Evolutionary conservation across 2,113 vertebrate species (phyloP).

Genomic region (Falco punctatus): DNA sequence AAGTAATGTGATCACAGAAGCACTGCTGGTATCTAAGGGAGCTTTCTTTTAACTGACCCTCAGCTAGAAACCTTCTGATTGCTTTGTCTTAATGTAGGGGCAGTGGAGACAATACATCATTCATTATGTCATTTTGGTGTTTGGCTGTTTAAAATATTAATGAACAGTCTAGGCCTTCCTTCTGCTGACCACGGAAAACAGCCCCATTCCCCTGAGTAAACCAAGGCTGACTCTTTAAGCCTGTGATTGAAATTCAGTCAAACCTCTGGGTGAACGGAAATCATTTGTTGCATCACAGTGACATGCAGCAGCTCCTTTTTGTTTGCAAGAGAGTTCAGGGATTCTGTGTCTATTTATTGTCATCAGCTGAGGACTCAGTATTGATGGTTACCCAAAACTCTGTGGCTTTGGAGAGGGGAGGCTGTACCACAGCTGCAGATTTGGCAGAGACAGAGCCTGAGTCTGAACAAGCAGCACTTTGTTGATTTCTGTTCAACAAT

Average conservation of each 20-base stretch:
- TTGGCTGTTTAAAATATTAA: constrained; percentile 72
- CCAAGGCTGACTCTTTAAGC: not conserved
- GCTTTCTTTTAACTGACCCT: not conserved
- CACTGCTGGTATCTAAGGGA: not conserved
- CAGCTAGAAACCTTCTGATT: not conserved
- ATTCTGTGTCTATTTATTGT: constrained; percentile 24
- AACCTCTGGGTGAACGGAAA: constrained; percentile 43
- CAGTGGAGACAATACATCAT: not conserved
- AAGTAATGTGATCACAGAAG: not conserved
- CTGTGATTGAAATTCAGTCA: constrained; percentile 65
- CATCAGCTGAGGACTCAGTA: not conserved
- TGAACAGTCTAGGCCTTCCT: constrained; percentile 51
- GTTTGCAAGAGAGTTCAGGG: constrained; percentile 47
- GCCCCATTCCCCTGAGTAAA: constrained; percentile 1
- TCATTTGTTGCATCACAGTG: constrained; percentile 53
- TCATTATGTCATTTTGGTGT: constrained; percentile 47
- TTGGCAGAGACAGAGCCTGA: not conserved
- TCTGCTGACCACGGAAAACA: constrained; percentile 63
- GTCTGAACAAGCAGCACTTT: not conserved
- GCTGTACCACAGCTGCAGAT: not conserved
- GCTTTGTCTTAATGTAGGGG: constrained; percentile 1
- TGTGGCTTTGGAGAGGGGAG: not conserved
- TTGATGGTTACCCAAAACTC: constrained; percentile 22
- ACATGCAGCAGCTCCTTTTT: constrained; percentile 6
- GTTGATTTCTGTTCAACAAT: not conserved